These are phyloP conservation scores for Napeogenes inachia DNA, from an alignment of 2,888 invertebrate genomes.

Conservation along the genomic window DNA sequence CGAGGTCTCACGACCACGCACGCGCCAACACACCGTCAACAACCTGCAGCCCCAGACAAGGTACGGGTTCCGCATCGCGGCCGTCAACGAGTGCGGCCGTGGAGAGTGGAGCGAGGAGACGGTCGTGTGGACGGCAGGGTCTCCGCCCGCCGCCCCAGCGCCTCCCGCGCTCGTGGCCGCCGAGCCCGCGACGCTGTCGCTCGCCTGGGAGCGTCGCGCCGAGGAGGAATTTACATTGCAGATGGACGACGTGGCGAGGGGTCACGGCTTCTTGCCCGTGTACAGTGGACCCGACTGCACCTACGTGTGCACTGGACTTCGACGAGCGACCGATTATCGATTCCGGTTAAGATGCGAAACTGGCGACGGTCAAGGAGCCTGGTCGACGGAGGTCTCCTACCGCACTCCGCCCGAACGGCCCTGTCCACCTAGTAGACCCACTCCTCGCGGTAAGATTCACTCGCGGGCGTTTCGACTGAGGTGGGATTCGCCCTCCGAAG, in stretches of 20 bases:
- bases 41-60: slow-evolving; percentile 87
- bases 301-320: slow-evolving; percentile 82
- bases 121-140: slow-evolving; percentile 85
- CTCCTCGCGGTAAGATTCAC: slow-evolving; percentile 88
- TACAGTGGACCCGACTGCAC: slow-evolving; percentile 86
- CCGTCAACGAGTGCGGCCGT: slow-evolving; percentile 88
- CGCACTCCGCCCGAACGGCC: slow-evolving; percentile 89
- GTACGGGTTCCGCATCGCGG: slow-evolving; percentile 89
- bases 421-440: slow-evolving; percentile 85
- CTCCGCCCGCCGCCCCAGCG: slow-evolving; percentile 86
- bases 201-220: slow-evolving; percentile 86
- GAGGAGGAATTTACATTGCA: slow-evolving; percentile 91
- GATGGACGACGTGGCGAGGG: slow-evolving; percentile 83
- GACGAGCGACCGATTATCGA: slow-evolving; percentile 87
- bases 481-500: slow-evolving; percentile 88
- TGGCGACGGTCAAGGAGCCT: slow-evolving; percentile 88
- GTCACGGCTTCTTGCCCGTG: slow-evolving; percentile 87
- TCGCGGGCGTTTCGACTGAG: slow-evolving; percentile 87
- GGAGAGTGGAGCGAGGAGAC: slow-evolving; percentile 84
- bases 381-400: slow-evolving; percentile 88
- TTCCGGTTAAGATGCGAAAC: slow-evolving; percentile 90
- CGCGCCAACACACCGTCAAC: slow-evolving; percentile 85
- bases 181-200: slow-evolving; percentile 79
- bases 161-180: slow-evolving; percentile 84
- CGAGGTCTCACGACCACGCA: slow-evolving; percentile 84